Evolutionary conservation across 1,140 invertebrate species (phyloP), one percentile per base, ranked within the genome.

Genomic region (Apocrypta bakeri): DNA sequence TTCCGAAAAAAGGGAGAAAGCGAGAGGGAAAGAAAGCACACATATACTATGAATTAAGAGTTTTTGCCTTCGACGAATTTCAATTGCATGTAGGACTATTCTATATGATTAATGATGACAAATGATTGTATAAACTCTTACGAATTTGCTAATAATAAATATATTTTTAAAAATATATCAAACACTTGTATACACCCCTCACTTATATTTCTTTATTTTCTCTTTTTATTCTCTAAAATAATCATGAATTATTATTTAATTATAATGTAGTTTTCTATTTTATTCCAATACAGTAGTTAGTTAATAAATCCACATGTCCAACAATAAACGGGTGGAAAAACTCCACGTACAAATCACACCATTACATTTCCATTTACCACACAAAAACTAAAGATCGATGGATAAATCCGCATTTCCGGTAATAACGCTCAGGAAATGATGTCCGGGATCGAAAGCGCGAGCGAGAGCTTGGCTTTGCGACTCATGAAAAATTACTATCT

Each of bases 71-170:
- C 74, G 74, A 77, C 1, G 64, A 71, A 73, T 71, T 79, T 11
- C 33, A 24, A 27, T 25, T 79, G 27, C 81, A 79, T 74, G 61
- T 74, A 66, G 33, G 17, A 79, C 33, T 77, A 56, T 6, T 21
- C 48, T 77, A 78, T 73, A 63, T 63, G 56, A 78, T 73, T 56
- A 73, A 83, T 74, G 12, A 78, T 56, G 48, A 56, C 21, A 56
- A 78, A 72, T 42, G 48, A 77, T 74, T 83, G 81, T 83, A 83
- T 83, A 83, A 83, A 83, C 61, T 2, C 63, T 76, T 71, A 61
- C 74, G 74, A 82, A 72, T 56, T 56, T 77, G 31, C 75, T 78
- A 79, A 72, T 79, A 83, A 83, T 78, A 84, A 77, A 84, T 84
- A 84, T 81, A 77, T 82, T 81, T 81, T 78, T 78, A 81, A 84